Conservation (phyloP, 2,797 vertebrate genomes). For the Trichosurus vulpecula region DNA sequence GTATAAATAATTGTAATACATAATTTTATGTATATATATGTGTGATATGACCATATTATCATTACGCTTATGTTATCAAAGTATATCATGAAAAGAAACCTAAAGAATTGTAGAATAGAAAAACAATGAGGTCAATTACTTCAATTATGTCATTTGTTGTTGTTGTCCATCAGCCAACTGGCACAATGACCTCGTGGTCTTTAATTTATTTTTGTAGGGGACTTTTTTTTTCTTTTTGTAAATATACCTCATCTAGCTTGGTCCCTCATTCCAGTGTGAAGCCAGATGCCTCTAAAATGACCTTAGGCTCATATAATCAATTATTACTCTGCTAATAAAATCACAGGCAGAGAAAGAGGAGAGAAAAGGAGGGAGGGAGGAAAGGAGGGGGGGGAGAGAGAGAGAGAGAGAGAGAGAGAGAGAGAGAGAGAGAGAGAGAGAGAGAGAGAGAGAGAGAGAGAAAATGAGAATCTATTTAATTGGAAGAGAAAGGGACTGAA, state of each 20-base stretch:
- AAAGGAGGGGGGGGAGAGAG: too few species aligned
- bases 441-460: too few species aligned
- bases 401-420: too few species aligned
- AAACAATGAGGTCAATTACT: neutral
- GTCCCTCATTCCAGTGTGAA: neutral
- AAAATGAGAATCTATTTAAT: neutral
- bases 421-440: too few species aligned
- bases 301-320: neutral
- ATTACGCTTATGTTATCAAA: neutral
- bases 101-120: neutral
- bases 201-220: neutral
- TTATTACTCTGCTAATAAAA: neutral
- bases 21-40: too few species aligned
- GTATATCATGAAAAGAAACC: neutral
- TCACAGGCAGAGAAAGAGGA: neutral
- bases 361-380: too few species aligned
- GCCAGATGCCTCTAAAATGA: neutral
- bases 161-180: neutral
- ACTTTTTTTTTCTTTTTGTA: neutral
- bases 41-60: neutral
- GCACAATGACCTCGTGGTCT: neutral
- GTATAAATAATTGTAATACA: neutral
- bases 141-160: neutral
- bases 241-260: neutral
- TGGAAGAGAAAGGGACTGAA: neutral